These are phyloP conservation scores for Limnephilus auricula DNA, from an alignment of 2,888 invertebrate genomes.

Conservation along the genomic window DNA sequence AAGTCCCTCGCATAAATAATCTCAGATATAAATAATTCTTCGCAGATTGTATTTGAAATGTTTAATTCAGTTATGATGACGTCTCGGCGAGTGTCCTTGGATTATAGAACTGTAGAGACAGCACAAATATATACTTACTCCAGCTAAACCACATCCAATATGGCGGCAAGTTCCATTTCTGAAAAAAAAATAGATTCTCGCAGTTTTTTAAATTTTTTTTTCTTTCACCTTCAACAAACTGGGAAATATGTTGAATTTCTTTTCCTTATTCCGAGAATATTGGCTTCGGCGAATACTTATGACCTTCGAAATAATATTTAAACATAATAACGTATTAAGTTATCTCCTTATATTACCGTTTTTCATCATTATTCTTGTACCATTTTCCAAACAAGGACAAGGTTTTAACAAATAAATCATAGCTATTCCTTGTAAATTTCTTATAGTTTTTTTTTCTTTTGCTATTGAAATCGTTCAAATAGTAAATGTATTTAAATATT, in stretches of 20 bases:
- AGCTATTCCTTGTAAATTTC: neutral
- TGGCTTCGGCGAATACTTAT: neutral
- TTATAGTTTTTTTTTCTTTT: no score
- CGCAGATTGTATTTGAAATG: constrained; percentile 3
- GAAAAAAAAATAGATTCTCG: neutral
- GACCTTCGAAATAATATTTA: neutral
- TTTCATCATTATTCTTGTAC: no score
- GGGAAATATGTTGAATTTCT: neutral
- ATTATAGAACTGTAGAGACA: neutral
- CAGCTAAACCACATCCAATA: neutral
- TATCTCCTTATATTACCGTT: no score
- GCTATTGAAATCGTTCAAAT: no score
- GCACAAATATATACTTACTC: neutral
- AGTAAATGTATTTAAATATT: no score
- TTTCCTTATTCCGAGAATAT: neutral
- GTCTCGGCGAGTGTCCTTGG: neutral
- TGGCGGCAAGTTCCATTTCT: neutral
- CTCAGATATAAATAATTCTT: constrained; percentile 7
- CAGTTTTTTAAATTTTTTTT: neutral
- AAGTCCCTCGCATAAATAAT: constrained; percentile 32
- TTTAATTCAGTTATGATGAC: constrained; percentile 21
- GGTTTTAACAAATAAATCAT: no score
- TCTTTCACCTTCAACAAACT: neutral
- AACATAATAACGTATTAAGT: no score
- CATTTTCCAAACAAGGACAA: no score